These are phyloP conservation scores for Knipowitschia caucasica DNA, from an alignment of 2,797 vertebrate species.

Conservation along the genomic window DNA sequence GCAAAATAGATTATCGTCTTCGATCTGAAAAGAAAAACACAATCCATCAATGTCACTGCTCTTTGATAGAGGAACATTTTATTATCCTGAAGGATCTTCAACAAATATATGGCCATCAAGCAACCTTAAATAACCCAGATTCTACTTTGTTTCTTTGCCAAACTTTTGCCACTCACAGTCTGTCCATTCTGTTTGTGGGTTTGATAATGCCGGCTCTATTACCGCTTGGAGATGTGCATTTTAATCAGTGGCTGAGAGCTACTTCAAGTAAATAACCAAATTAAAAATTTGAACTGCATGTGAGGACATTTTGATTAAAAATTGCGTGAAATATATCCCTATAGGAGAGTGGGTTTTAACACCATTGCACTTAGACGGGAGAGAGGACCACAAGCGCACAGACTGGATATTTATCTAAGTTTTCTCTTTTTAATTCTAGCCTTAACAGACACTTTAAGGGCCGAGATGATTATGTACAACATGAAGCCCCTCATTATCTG, in stretches of 20 bases:
- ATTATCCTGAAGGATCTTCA: constrained; percentile 25
- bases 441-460: constrained; percentile 16
- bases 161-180: constrained; percentile 2
- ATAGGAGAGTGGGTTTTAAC: not conserved
- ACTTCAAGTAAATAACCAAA: constrained; percentile 1
- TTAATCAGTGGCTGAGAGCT: not conserved
- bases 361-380: not conserved
- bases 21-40: constrained; percentile 29
- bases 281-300: not conserved
- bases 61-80: constrained; percentile 20
- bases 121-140: constrained; percentile 6
- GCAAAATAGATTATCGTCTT: constrained; percentile 25
- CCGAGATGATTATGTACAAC: constrained; percentile 8
- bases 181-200: not conserved
- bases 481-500: not conserved
- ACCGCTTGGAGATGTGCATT: not conserved
- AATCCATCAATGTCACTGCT: constrained; percentile 45
- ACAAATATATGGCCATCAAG: constrained; percentile 7
- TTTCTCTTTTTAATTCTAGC: constrained; percentile 8
- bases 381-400: not conserved
- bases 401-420: constrained; percentile 13
- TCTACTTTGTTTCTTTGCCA: not conserved
- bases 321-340: not conserved
- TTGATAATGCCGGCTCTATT: not conserved
- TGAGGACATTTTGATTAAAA: not conserved